These are phyloP conservation scores for Caenorhabditis brenneri DNA, from an alignment of 1,140 invertebrate genomes.

Conservation along the genomic window DNA sequence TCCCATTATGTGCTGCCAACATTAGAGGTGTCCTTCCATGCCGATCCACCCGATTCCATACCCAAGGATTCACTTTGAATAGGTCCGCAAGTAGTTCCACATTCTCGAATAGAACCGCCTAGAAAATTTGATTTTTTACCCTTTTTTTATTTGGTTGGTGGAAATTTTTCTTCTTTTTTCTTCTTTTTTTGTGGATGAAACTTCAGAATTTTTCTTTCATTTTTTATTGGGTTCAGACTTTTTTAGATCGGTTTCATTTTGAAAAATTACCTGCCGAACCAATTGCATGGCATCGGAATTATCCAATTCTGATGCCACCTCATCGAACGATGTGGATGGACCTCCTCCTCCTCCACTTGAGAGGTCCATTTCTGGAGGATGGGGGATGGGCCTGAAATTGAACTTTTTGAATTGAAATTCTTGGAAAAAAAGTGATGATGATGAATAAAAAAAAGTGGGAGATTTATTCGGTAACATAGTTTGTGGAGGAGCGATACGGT, in stretches of 20 bases:
- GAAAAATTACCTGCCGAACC: conserved; percentile 25
- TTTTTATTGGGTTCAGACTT: not conserved
- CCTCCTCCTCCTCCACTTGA: conserved; percentile 31
- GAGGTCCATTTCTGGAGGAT: conserved; percentile 17
- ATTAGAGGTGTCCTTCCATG: conserved; percentile 51
- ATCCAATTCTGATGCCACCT: conserved; percentile 22
- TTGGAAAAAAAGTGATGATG: too few relatives aligned
- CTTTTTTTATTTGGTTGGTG: too few relatives aligned
- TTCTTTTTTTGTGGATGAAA: not conserved
- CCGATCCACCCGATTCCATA: conserved; percentile 13
- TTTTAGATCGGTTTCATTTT: not conserved
- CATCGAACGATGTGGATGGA: not conserved
- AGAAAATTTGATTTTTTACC: too few relatives aligned
- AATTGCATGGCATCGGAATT: conserved; percentile 47
- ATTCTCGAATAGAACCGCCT: conserved; percentile 89
- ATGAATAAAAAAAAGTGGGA: too few relatives aligned
- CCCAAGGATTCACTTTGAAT: conserved; percentile 73
- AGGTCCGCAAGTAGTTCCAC: conserved; percentile 84
- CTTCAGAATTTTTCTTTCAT: too few relatives aligned
- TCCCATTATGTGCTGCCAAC: conserved; percentile 53
- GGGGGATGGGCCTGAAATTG: not conserved
- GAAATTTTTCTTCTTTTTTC: too few relatives aligned
- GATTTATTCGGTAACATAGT: too few relatives aligned
- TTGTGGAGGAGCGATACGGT: too few relatives aligned
- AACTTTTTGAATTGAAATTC: too few relatives aligned